Evolutionary conservation across 64 coral and sea anemone species (phyloP).

Genomic region (Porites australiensis): DNA sequence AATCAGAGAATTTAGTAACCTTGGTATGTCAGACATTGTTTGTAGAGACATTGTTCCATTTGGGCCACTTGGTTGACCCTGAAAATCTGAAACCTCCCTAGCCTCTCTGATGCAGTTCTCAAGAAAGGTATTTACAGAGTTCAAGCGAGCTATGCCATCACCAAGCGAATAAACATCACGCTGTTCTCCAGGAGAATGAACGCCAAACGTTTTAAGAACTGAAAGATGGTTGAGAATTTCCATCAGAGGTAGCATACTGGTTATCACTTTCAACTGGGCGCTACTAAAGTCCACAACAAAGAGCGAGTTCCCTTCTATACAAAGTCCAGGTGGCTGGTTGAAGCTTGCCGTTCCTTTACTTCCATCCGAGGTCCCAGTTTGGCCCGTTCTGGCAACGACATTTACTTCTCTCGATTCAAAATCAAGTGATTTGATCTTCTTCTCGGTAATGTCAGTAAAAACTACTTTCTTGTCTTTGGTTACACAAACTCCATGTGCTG

Average conservation of each 20-base stretch:
- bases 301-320: not conserved
- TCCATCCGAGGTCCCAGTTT: not conserved
- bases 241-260: conserved; percentile 35
- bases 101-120: conserved; percentile 24
- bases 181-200: conserved; percentile 26
- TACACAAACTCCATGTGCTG: conserved; percentile 31
- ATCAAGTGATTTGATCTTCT: not conserved
- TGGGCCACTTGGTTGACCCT: conserved; percentile 48
- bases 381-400: not conserved
- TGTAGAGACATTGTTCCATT: conserved; percentile 29
- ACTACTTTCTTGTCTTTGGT: not conserved
- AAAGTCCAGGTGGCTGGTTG: not conserved
- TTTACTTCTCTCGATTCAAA: not conserved
- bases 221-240: conserved; percentile 32
- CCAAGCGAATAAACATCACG: conserved; percentile 19
- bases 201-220: conserved; percentile 21
- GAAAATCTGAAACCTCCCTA: conserved; percentile 20
- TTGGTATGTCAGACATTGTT: not conserved
- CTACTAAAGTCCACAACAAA: not conserved
- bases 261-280: not conserved
- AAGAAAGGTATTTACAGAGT: conserved; percentile 25
- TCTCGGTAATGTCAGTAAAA: not conserved
- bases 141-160: conserved; percentile 25
- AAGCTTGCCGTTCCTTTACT: not conserved
- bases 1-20: not conserved